Base-by-base conservation (phyloP, 2,888 invertebrate species). In the Macrophya annulata region DNA sequence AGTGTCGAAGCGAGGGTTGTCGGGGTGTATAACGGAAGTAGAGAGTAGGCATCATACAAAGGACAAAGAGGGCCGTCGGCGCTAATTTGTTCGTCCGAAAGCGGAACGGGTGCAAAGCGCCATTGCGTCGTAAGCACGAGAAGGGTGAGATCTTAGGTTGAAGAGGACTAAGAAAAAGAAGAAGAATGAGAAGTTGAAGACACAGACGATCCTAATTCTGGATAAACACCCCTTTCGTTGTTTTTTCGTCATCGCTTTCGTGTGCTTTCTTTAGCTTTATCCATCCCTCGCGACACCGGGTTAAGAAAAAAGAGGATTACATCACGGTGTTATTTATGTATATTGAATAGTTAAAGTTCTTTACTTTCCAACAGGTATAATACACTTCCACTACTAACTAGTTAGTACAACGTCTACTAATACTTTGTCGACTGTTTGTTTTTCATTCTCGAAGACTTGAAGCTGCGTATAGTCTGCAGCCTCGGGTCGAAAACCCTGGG, bases 221-320 rank as follows among this genome's bases (percentile, higher is more conserved):
- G 91, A 92, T 92, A 93, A 93, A 92, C 91, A 92, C 90, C 90
- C 92, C 92, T 92, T 91, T 92, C 92, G 91, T 93, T 92, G 92
- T 92, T 92, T 91, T 90, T 90, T 87, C 89, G 1, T 84, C 88
- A 87, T 87, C 74, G 43, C 62, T 3, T 31, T 31, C 15, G 8
- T 17, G 76, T 21, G n/a, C 40, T n/a, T 43, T 40, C 43, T 21
- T 37, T 21, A 6, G 37, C 79, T 62, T 40, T 12, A 40, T 59
- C 40, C 40, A 12, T n/a, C 51, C 59, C 43, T 43, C 17, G 4
- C 3, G 9, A 40, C 17, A 17, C 71, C 9, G 9, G 12, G 31
- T 17, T 8, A 71, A 40, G n/a, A n/a, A 79, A 59, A 55, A 25
- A 37, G 10, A 15, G 37, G 25, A 37, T 55, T 59, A 17, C 31